A percentile compares a stretch with the other conserved stretches of the same genome.
Conservation (phyloP, 2,888 invertebrate genomes). For the Acrobasis consociella region DNA sequence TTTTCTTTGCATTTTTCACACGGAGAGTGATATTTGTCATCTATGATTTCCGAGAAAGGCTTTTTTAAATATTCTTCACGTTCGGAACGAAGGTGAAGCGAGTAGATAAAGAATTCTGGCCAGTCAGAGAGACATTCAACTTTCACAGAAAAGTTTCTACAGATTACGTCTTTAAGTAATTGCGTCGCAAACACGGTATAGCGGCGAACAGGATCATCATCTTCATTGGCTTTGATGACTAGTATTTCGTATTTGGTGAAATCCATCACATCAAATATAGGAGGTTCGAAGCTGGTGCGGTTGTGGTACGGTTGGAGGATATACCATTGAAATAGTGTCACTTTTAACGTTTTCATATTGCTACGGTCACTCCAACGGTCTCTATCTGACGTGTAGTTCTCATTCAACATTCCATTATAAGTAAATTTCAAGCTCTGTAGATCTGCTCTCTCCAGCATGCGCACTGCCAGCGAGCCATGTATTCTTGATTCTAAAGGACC, state of each 20-base stretch:
- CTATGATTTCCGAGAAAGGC: too few relatives aligned
- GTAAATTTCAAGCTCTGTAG: background rate
- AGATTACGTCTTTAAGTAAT: background rate
- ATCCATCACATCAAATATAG: background rate
- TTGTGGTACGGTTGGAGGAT: background rate
- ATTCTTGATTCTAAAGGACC: background rate
- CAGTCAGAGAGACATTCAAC: background rate
- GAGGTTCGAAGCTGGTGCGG: background rate
- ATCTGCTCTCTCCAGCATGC: background rate
- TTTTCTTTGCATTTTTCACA: too few relatives aligned
- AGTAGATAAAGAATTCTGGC: too few relatives aligned
- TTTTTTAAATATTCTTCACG: too few relatives aligned
- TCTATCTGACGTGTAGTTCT: too few relatives aligned
- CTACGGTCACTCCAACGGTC: background rate
- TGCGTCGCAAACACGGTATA: background rate
- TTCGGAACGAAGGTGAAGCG: too few relatives aligned
- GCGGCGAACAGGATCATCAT: background rate
- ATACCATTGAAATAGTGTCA: background rate
- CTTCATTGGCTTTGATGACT: background rate
- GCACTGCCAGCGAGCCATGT: background rate
- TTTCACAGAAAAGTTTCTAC: background rate
- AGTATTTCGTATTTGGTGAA: background rate
- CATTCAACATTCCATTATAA: background rate
- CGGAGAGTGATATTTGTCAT: too few relatives aligned
- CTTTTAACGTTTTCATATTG: background rate